phyloP scores from a whole-genome alignment of 2,113 vertebrate species.

The Malurus melanocephalus region DNA sequence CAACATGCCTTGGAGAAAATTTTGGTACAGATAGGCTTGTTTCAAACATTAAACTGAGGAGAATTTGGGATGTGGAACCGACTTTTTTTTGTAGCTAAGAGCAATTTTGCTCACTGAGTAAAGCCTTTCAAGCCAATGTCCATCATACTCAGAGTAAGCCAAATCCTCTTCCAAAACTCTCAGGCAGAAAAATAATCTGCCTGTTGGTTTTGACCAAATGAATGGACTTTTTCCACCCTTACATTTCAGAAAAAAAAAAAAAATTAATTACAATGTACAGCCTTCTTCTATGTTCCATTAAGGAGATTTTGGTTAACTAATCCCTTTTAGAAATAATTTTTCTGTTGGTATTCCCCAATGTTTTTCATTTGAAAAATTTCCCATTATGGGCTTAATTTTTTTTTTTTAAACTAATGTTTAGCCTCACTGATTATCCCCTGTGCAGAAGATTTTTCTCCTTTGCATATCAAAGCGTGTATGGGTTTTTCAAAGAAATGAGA shows the following conservation, averaged over 20 bases:
- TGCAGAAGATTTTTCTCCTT: background rate
- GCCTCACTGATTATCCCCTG: background rate
- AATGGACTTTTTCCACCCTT: background rate
- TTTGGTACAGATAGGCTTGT: background rate
- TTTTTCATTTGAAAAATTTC: background rate
- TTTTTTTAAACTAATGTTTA: background rate
- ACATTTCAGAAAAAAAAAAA: background rate
- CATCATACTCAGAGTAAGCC: background rate
- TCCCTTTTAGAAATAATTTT: background rate
- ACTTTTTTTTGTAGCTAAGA: background rate
- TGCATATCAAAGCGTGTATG: rapidly evolving
- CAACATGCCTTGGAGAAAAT: background rate
- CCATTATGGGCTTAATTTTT: background rate
- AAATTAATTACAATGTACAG: background rate
- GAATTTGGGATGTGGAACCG: background rate
- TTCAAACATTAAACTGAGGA: background rate
- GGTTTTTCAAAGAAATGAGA: background rate
- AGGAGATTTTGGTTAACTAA: background rate
- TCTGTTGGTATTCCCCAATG: background rate
- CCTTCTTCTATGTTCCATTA: background rate
- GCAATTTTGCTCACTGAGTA: background rate
- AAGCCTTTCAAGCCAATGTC: background rate
- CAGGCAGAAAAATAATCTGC: background rate
- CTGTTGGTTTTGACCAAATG: background rate
- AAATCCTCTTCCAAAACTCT: background rate